Base-by-base conservation (phyloP, 1,140 invertebrate species). In the Phthorimaea operculella region DNA sequence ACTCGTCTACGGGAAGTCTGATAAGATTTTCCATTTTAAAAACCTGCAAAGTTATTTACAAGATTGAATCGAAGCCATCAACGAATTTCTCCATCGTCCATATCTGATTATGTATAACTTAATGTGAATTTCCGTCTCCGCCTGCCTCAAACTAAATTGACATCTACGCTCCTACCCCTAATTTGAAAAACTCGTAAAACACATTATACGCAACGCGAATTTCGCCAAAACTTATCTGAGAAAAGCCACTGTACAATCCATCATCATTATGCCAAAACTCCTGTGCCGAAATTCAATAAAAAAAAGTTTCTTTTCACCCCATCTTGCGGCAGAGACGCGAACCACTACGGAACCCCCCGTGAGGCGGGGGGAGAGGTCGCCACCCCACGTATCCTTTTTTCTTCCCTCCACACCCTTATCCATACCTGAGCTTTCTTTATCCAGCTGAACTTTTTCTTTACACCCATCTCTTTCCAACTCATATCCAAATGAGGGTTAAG, bases 351-450 rank as follows among this genome's bases (percentile, higher is more conserved):
- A 42, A 50, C 14, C 62, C 57, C 48, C 63, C 66, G 17, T n/a
- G 14, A 63, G 66, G 66, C 60, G 64, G 62, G 64, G 21, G 60
- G 68, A 71, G 68, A 67, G 68, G 69, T 33, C 16, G 63, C 75
- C 74, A 79, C 77, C 77, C 79, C 73, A 74, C 68, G 70, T 83
- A 81, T 81, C 78, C 76, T 82, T 82, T 82, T 83, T 80, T 79
- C 76, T 79, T 83, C 62, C 66, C 70, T 79, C 72, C 76, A 79
- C 78, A 83, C 78, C 80, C 80, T 83, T 83, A 81, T 79, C 77
- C 73, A 60, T 82, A 82, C 79, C 81, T 84, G 80, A 72, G 77
- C 73, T 83, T 83, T 83, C 80, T 83, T 83, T 82, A 83, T 83
- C 76, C 76, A 62, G 71, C 50, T 64, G 67, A 83, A 83, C 79